Evolutionary conservation across 2,113 vertebrate species (phyloP), one percentile per base, ranked within the genome.

Genomic region (Ascaphus truei): DNA sequence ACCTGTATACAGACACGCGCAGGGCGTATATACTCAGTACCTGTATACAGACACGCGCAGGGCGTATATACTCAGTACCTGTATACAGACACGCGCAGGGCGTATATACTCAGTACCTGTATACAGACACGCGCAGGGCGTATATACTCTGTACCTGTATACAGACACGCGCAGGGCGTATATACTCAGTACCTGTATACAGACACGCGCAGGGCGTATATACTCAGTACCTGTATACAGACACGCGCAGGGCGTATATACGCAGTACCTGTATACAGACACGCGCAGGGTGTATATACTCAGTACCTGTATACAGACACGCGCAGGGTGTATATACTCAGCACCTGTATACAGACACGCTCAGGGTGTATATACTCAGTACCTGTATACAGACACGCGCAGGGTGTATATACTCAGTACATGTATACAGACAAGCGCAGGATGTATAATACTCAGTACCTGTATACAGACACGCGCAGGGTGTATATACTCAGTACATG

Each of bases 221-320:
- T n/a, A n/a, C 13, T 13, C 3, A 13, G 11, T 85, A 98, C 95
- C 95, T 98, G 95, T 48, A 98, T 71, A 31, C 86, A 84, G 29
- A 99, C 37, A 41, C 9, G 13, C 37, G 5, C 11, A 41, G 8
- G 9, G 11, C 8, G 1, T 10, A 9, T 4, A 5, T 7, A 36
- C 30, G 30, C 18, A 2, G 4, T 3, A 26, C 31, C 16, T 2
- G 4, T 7, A 22, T 8, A 11, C n/a, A n/a, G 39, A 15, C 1
- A 8, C 4, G 10, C 16, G 10, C 8, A 22, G 8, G n/a, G 25
- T 11, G 1, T 8, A 4, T n/a, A n/a, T n/a, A n/a, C 13, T 13
- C 3, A 13, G 11, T 85, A 98, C 95, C 95, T 98, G 95, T 48
- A 98, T 71, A 31, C 86, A 84, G 29, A 99, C 37, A 41, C 9